These are phyloP conservation scores for Calypte anna DNA, from an alignment of 2,113 vertebrate genomes.

Conservation along the genomic window DNA sequence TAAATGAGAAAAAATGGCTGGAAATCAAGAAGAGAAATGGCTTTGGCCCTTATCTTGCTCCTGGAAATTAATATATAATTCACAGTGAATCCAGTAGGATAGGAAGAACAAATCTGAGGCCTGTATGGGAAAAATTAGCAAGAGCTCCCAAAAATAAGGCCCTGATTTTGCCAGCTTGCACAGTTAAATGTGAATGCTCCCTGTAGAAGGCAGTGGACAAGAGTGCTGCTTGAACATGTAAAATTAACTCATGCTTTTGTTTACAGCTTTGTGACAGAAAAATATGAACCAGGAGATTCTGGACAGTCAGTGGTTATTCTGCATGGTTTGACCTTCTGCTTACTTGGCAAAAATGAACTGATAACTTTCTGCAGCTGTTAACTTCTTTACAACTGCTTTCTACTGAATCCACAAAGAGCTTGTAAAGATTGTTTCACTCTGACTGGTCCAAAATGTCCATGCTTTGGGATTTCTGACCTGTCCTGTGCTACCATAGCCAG, in stretches of 20 bases:
- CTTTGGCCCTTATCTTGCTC: conserved; percentile 37
- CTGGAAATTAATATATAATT: conserved; percentile 41
- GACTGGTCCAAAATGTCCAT: neutral
- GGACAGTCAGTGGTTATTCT: neutral
- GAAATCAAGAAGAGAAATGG: conserved; percentile 29
- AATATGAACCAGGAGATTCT: neutral
- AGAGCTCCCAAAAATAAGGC: neutral
- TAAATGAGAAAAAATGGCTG: conserved; percentile 54
- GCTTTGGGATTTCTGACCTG: neutral
- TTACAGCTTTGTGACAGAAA: neutral
- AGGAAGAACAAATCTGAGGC: neutral
- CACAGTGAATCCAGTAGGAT: neutral
- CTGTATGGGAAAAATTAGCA: neutral
- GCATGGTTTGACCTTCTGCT: neutral
- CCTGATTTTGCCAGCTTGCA: neutral
- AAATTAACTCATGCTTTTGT: neutral
- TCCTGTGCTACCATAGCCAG: neutral
- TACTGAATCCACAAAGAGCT: neutral
- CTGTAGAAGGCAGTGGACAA: neutral
- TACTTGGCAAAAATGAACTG: neutral
- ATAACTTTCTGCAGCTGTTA: neutral
- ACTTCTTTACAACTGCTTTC: neutral
- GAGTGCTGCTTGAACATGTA: neutral
- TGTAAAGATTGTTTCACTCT: neutral
- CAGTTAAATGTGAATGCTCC: neutral